Base-by-base conservation (phyloP, 1,140 invertebrate species). In the Pygmarrhopalites habei region DNA sequence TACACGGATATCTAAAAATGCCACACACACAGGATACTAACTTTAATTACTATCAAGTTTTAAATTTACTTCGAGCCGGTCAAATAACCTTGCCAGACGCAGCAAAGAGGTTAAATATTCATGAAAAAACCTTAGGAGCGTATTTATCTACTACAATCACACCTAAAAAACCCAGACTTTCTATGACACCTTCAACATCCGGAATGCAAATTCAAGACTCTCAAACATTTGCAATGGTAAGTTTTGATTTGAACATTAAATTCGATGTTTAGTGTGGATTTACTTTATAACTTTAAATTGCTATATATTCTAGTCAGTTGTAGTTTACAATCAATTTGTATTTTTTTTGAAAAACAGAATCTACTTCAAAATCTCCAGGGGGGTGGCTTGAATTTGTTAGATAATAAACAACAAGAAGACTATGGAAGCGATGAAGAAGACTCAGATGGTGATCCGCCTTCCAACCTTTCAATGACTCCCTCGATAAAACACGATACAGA, bases 1-100 rank as follows among this genome's bases (percentile, higher is more conserved):
- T 71, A 39, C 66, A 68, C 29, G 69, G 69, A 55, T 71, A 71
- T 57, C 59, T 71, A 32, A 71, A 71, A 62, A 71, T 71, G 69
- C 69, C 69, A 41, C 65, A 67, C 51, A 66, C 63, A n/a, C 64
- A 66, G 46, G 69, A 71, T 43, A 71, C 69, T 19, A 71, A 71
- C 41, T 68, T 68, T 41, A 71, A 71, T 47, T 69, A 66, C 47
- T 66, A 66, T 46, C 69, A 71, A 62, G 69, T 71, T 28, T 47
- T 71, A 49, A 71, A 71, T 71, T 62, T 71, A 62, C 60, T 71
- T 17, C 64, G 69, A 46, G 69, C 69, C 52, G 69, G 69, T 41
- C 69, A 71, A 59, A 71, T 71, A 17, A 66, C 66, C 0, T 60
- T 71, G 49, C 46, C 64, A 25, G 69, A 71, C 49, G 64, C 67